phyloP scores from a whole-genome alignment of 2,113 vertebrate species.

The Sander lucioperca region DNA sequence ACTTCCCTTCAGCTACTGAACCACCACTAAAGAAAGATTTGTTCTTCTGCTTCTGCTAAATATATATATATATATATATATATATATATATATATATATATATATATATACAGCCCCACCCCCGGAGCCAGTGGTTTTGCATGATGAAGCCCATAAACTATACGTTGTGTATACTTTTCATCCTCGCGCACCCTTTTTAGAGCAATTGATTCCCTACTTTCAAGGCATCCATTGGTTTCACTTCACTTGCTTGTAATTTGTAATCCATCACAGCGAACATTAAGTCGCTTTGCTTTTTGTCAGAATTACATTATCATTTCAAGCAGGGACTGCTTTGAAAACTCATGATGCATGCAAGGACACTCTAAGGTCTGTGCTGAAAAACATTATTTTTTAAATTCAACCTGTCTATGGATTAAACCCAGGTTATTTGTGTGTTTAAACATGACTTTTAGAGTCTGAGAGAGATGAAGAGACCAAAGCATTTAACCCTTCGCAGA shows the following conservation, averaged over 20 bases:
- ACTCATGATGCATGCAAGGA: conserved; percentile 18
- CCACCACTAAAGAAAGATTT: not conserved
- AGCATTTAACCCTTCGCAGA: no score
- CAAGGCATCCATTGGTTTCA: conserved; percentile 32
- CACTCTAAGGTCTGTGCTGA: not conserved
- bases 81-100: no score
- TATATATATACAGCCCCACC: no score
- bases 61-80: no score
- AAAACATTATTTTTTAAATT: conserved; percentile 2
- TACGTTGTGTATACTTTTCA: not conserved
- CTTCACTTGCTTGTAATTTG: conserved; percentile 17
- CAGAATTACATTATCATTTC: conserved; percentile 41
- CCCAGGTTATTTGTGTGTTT: no score
- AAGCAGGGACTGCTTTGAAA: conserved; percentile 18
- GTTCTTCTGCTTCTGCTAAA: not conserved
- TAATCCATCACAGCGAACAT: conserved; percentile 41
- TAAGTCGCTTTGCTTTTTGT: conserved; percentile 3
- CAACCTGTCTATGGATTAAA: no score
- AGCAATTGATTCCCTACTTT: conserved; percentile 27
- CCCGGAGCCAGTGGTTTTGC: not conserved
- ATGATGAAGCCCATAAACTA: conserved; percentile 21
- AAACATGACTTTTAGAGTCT: no score
- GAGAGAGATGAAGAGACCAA: no score
- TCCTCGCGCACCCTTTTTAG: not conserved
- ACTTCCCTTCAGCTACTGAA: conserved; percentile 3